phyloP scores from a whole-genome alignment of 2,113 vertebrate genomes.

The Climacteris rufus region DNA sequence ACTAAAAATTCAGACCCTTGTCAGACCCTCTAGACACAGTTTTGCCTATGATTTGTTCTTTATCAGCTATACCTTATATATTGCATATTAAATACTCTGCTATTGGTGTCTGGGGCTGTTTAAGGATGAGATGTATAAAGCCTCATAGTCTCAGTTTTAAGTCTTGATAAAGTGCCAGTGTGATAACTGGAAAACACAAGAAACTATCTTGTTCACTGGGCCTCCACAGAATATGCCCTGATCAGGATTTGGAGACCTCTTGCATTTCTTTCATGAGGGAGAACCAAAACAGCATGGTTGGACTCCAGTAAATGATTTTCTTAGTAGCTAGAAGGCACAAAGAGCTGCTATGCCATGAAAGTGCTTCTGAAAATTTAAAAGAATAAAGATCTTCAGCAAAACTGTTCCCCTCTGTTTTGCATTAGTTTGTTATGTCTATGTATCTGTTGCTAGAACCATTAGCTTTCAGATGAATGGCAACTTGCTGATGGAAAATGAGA shows the following conservation, averaged over 20 bases:
- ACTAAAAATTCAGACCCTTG: neutral
- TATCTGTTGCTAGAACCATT: neutral
- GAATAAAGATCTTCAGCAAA: neutral
- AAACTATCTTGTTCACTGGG: neutral
- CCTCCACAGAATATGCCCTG: neutral
- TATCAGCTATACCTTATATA: neutral
- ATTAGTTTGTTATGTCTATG: neutral
- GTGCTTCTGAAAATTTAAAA: neutral
- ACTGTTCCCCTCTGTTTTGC: neutral
- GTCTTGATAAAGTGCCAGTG: neutral
- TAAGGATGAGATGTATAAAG: neutral
- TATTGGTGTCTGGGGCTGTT: neutral
- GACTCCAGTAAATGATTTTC: neutral
- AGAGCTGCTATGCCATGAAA: neutral
- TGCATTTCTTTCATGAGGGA: fast-evolving
- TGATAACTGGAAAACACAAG: neutral
- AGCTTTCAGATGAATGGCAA: neutral
- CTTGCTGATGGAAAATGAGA: neutral
- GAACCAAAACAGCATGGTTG: neutral
- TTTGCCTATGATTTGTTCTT: neutral
- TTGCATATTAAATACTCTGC: neutral
- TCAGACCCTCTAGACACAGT: neutral
- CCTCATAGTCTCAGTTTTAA: neutral
- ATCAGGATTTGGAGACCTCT: neutral
- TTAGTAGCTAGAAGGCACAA: neutral